These are phyloP conservation scores for Callyntrura sp. DNA, from an alignment of 2,888 invertebrate genomes.

Conservation along the genomic window DNA sequence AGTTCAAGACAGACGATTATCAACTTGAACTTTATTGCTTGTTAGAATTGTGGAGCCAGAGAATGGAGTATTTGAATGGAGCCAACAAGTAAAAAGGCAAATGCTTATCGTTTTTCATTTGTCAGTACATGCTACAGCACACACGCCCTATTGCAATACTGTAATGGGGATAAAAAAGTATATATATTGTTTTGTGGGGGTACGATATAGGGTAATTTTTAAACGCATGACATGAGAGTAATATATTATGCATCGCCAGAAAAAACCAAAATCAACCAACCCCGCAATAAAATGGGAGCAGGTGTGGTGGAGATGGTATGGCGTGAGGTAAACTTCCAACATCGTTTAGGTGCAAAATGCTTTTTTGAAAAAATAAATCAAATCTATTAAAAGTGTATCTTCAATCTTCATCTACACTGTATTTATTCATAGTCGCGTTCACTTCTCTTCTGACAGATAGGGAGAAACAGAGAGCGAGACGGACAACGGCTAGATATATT, in stretches of 20 bases:
- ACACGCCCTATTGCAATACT: background rate
- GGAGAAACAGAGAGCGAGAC: background rate
- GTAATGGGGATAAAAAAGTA: background rate
- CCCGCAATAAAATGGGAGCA: constrained; percentile 55
- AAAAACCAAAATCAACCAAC: constrained; percentile 48
- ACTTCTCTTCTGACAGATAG: constrained; percentile 5
- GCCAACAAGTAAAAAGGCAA: constrained; percentile 1
- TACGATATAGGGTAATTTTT: background rate
- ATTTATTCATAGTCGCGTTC: background rate
- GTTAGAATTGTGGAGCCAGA: constrained; percentile 12
- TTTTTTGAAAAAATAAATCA: constrained; percentile 38
- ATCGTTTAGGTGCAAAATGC: constrained; percentile 24
- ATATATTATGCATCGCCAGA: constrained; percentile 22
- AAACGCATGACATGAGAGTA: constrained; percentile 34
- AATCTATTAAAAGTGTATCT: constrained; percentile 51
- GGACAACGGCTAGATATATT: constrained; percentile 7
- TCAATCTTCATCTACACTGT: background rate
- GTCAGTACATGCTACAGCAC: background rate
- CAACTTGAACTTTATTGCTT: background rate
- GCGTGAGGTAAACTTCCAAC: constrained; percentile 26
- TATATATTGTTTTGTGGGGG: background rate
- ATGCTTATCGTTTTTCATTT: constrained; percentile 6
- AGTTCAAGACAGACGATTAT: constrained; percentile 83
- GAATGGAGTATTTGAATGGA: background rate
- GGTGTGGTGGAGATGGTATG: constrained; percentile 40